Evolutionary conservation across 2,797 vertebrate species (phyloP).

Genomic region (Pangasius djambal): DNA sequence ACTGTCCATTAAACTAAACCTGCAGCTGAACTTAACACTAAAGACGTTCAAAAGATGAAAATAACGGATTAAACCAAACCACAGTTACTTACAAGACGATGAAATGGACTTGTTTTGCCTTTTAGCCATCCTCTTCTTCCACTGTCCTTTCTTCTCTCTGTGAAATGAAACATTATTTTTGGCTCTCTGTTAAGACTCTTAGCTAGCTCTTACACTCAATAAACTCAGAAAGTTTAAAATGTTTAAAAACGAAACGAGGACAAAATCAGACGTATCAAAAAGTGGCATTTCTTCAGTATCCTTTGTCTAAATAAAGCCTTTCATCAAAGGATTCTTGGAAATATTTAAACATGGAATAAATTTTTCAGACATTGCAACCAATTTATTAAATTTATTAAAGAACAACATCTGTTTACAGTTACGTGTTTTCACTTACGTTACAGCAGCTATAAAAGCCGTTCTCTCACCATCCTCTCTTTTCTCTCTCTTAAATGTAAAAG

Average conservation of each 20-base stretch:
- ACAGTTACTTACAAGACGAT: neutral
- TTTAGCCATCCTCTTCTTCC: too few species aligned
- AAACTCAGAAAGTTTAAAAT: too few species aligned
- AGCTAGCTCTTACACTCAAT: too few species aligned
- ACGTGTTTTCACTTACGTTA: neutral
- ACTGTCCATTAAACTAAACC: neutral
- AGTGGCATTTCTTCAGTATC: neutral
- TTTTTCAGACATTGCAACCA: neutral
- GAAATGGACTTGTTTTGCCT: neutral
- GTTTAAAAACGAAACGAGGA: too few species aligned
- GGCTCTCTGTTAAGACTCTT: neutral
- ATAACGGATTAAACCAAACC: neutral
- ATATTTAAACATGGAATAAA: neutral
- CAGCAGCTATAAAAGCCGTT: neutral
- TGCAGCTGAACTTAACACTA: neutral
- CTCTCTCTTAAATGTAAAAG: neutral
- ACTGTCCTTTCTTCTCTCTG: too few species aligned
- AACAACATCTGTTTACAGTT: neutral
- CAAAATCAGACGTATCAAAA: neutral
- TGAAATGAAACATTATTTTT: neutral
- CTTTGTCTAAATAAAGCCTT: neutral
- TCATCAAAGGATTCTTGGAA: neutral
- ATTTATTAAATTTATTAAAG: neutral
- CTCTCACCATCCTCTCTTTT: too few species aligned
- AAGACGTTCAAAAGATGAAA: neutral